phyloP scores from a whole-genome alignment of 2,888 invertebrate species.

The Zelleria hepariella region DNA sequence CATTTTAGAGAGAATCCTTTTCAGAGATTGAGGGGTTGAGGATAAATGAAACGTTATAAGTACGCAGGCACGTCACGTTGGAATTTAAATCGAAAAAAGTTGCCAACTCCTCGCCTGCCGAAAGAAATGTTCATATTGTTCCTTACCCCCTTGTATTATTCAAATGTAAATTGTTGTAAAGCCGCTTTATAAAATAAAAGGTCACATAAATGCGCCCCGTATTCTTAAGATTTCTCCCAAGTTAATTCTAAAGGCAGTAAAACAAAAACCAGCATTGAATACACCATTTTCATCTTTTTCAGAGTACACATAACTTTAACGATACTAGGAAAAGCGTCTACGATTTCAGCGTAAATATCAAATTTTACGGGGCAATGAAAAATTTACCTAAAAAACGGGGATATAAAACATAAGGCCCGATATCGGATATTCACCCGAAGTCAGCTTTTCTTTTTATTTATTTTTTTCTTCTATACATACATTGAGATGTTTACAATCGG shows the following conservation, averaged over 20 bases:
- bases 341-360: neutral
- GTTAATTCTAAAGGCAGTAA: neutral
- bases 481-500: too few relatives aligned
- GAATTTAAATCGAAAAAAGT: neutral
- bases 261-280: neutral
- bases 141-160: neutral
- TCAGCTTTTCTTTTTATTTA: slow-evolving; percentile 17
- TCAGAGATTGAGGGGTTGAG: neutral
- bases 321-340: neutral
- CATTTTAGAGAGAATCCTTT: slow-evolving; percentile 27
- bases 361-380: neutral
- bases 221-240: neutral
- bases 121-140: neutral
- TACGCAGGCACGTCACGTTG: neutral
- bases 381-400: neutral
- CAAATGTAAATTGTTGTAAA: neutral
- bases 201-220: neutral
- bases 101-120: neutral
- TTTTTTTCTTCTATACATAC: slow-evolving; percentile 42
- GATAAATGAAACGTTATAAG: slow-evolving; percentile 12
- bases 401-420: slow-evolving; percentile 5
- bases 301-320: neutral
- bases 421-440: neutral
- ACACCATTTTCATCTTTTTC: neutral
- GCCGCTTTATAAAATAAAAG: neutral